Evolutionary conservation across 2,113 vertebrate genomes (phyloP).

Genomic region (Nesogale talazaci): DNA sequence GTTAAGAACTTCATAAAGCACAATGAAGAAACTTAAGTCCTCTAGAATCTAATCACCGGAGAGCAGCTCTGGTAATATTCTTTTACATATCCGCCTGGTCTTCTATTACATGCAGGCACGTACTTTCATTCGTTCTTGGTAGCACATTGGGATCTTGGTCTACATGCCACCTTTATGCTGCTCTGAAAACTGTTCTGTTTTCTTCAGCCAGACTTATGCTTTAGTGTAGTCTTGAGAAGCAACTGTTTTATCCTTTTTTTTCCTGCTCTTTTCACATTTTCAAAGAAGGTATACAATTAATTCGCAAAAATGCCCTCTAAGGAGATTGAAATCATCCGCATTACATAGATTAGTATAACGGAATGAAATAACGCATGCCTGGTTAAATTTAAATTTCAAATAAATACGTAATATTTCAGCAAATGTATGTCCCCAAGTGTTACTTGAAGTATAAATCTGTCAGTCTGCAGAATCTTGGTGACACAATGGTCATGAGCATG

Average conservation of each 20-base stretch:
- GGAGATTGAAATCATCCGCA: neutral
- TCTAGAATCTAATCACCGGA: constrained; percentile 3
- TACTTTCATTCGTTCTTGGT: too few species aligned
- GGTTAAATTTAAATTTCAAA: constrained; percentile 22
- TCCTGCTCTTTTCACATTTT: neutral
- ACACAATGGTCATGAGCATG: neutral
- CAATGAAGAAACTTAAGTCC: constrained; percentile 1
- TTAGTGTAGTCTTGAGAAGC: neutral
- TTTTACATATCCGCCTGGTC: neutral
- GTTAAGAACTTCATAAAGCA: constrained; percentile 8
- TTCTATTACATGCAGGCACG: neutral
- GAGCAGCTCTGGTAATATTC: neutral
- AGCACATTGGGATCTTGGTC: neutral
- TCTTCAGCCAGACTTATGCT: constrained; percentile 9
- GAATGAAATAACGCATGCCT: neutral
- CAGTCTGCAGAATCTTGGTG: neutral
- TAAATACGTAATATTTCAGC: constrained; percentile 17
- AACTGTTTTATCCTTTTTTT: neutral
- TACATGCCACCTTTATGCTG: neutral
- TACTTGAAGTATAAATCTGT: neutral
- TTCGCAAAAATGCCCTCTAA: constrained; percentile 1
- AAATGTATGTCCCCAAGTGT: neutral
- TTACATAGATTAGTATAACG: neutral
- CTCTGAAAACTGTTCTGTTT: constrained; percentile 28
- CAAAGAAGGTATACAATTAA: neutral